A percentile compares a stretch with the other conserved stretches of the same genome.
Conservation (phyloP, 2,888 invertebrate genomes). For the Habroteleia sp. region DNA sequence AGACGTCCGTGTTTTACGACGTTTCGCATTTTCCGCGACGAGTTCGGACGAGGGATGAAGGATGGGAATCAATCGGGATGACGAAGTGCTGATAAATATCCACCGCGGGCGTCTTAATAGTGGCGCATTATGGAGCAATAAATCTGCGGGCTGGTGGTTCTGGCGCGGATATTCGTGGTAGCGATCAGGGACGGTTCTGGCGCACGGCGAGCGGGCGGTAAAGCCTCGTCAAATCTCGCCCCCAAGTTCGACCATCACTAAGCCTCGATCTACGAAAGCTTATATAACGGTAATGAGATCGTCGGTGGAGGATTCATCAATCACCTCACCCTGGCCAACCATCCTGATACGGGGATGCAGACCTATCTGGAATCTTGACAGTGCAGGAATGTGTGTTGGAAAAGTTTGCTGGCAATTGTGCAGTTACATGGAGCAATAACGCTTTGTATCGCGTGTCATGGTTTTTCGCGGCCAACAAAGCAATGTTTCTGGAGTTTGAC, state of each 20-base stretch:
- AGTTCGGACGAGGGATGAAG: too few relatives aligned
- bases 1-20: conserved; percentile 13
- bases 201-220: conserved; percentile 79
- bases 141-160: conserved; percentile 71
- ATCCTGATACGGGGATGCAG: conserved; percentile 24
- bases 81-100: conserved; percentile 16
- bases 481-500: conserved; percentile 8
- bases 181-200: conserved; percentile 69
- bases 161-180: conserved; percentile 48
- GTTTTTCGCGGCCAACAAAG: background rate
- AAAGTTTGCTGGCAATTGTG: conserved; percentile 8
- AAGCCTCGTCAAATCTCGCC: conserved; percentile 81
- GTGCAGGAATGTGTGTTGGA: conserved; percentile 2
- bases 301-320: conserved; percentile 80
- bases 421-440: conserved; percentile 1
- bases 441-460: background rate
- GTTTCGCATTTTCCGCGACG: background rate
- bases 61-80: conserved; percentile 6
- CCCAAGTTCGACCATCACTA: conserved; percentile 74
- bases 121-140: conserved; percentile 55
- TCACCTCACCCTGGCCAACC: conserved; percentile 73
- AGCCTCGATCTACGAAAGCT: conserved; percentile 81
- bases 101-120: conserved; percentile 7
- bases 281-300: conserved; percentile 81
- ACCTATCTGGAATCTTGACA: conserved; percentile 41